Base-by-base conservation (phyloP, 2,888 invertebrate genomes). In the Tethea ocularis region DNA sequence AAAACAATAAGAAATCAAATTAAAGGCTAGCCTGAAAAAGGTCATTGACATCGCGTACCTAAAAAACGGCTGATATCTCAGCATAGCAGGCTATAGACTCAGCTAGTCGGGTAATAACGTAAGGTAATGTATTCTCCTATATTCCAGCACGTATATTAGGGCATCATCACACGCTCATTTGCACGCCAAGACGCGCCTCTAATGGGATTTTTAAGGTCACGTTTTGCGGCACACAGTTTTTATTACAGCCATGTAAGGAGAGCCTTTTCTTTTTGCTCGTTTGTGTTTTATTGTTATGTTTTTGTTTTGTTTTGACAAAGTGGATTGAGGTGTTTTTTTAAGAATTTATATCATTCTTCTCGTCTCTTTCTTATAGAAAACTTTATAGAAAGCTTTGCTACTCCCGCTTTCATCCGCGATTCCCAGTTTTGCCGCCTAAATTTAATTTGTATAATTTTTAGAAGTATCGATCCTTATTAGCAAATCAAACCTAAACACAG, bases 161-260 rank as follows among this genome's bases (percentile, higher is more conserved):
- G 26, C 17, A 52, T 52, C 52, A 52, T 26, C 52, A 26, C 52
- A 26, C 26, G 52, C 52, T 52, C 52, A 52, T 52, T 52, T 52
- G 26, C 52, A 24, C 24, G 29, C 52, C 29, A n/a, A n/a, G 51
- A 23, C 24, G 24, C 24, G 52, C 23, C 33, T 33, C 2, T 22
- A 33, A 33, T 33, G 20, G 20, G 54, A 46, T 11, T 33, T 36
- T 54, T 54, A 54, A 54, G 54, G 33, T 33, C 33, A 54, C 54
- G 15, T 33, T 17, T 33, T 54, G 24, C 7, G 33, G 22, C 33
- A 20, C 54, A 15, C 20, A 54, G 17, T 33, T 33, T 33, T 54
- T 20, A 46, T n/a, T 17, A 46, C 20, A 46, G 20, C 38, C 29
- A 8, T 29, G 29, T 53, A 11, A 11, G 17, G 17, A 29, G 20